Base-by-base conservation (phyloP, 2,797 vertebrate species). In the Selene dorsalis region DNA sequence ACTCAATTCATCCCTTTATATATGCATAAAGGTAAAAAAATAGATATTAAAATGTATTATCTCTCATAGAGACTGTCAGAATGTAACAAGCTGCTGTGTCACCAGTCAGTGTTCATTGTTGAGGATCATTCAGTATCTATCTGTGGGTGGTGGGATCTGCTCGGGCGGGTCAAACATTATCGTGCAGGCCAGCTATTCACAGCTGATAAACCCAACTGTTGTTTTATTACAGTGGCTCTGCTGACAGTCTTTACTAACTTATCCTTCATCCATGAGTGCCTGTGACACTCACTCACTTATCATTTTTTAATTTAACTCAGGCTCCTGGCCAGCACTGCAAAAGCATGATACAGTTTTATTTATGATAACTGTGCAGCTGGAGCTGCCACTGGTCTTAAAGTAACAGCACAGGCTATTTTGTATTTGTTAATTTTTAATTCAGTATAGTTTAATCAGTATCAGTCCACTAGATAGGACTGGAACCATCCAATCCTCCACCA, bases 121-220 rank as follows among this genome's bases (percentile, higher is more conserved):
- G 12, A n/a, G 38, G 18, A 41, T 66, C 39, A 28, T 26, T 70
- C 52, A 65, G 60, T 80, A 13, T 89, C 30, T 82, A 1, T 85
- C 47, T 47, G 69, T 59, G 83, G 61, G 80, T 20, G 71, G 59
- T 41, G 57, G 58, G 69, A 67, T 80, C 75, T 39, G 58, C 43
- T 45, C 0, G 85, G 92, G 90, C 20, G 88, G 89, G 87, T 87
- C 83, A 50, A 13, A 64, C 74, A 2, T 87, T 92, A 92, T 92
- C 92, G 66, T 8, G 60, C 80, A 61, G 69, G 57, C 63, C 84
- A 83, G 81, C 77, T 65, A 53, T 75, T 88, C 78, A 73, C 71
- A 83, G 77, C 83, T 88, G 91, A 93, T 92, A 91, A 90, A 85
- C 53, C 58, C 80, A 89, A 86, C 89, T 28, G 83, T 62, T 64